Percentiles rank a stretch among this genome's conserved stretches.
Conservation (phyloP, 2,888 invertebrate genomes). For the Masnerella sp. region DNA sequence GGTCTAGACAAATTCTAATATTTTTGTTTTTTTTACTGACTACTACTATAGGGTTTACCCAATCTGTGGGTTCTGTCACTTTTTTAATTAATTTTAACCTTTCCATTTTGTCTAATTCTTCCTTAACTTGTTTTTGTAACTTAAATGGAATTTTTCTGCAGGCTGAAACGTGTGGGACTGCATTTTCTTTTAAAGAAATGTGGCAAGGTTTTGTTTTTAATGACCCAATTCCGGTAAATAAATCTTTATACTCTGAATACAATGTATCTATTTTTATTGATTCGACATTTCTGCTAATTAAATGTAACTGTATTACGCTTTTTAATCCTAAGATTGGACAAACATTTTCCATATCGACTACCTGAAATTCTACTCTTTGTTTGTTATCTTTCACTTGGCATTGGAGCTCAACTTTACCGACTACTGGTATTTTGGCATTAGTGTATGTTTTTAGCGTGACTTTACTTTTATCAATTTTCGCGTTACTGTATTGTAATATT, state of each 20-base stretch:
- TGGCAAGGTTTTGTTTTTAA: constrained; percentile 1
- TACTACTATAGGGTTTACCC: constrained; percentile 8
- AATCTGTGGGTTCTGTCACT: constrained; percentile 43
- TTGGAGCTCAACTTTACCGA: neutral
- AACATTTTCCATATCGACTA: constrained; percentile 3
- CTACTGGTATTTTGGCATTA: constrained; percentile 9
- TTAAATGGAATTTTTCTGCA: constrained; percentile 11
- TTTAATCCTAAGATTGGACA: constrained; percentile 17
- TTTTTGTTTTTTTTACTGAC: neutral
- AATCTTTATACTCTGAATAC: neutral
- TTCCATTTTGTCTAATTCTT: constrained; percentile 13
- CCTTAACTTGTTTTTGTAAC: constrained; percentile 10
- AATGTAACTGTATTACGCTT: neutral
- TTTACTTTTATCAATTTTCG: constrained; percentile 3
- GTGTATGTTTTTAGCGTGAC: constrained; percentile 7
- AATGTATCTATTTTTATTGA: neutral
- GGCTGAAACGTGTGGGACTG: neutral
- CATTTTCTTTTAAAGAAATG: neutral
- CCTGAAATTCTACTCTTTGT: constrained; percentile 3
- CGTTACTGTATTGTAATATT: neutral
- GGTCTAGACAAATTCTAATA: neutral
- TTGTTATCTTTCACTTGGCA: constrained; percentile 1
- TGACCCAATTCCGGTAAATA: constrained; percentile 6
- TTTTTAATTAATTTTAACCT: constrained; percentile 1
- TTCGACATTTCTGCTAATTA: neutral